phyloP scores from a whole-genome alignment of 2,113 vertebrate genomes.

The Ovibos moschatus region DNA sequence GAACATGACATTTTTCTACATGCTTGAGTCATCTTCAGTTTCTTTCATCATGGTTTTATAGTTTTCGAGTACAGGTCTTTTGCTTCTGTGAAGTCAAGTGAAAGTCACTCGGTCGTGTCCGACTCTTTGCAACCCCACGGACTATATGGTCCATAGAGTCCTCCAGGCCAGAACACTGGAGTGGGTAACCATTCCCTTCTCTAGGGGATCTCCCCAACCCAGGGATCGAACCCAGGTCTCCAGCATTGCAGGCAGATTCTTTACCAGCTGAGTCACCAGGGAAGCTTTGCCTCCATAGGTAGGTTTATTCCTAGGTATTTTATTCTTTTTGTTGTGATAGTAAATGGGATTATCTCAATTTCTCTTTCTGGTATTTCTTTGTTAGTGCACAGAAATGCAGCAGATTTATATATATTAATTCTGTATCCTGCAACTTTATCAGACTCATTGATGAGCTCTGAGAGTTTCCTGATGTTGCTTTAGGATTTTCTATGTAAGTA shows the following conservation, averaged over 20 bases:
- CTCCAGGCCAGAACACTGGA: background rate
- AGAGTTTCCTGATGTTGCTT: background rate
- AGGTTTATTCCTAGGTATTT: background rate
- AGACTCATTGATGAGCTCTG: background rate
- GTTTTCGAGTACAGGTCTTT: background rate
- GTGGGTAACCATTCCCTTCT: background rate
- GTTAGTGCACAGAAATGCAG: background rate
- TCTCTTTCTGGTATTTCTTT: background rate
- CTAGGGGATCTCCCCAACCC: background rate
- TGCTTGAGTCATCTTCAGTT: background rate
- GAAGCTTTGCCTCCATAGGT: background rate
- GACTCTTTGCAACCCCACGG: rapidly evolving
- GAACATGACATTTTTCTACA: background rate
- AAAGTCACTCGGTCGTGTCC: background rate
- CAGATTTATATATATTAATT: background rate
- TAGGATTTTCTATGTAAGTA: background rate
- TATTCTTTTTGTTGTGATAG: background rate
- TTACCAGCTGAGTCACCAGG: background rate
- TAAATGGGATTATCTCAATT: background rate
- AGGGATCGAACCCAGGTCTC: background rate
- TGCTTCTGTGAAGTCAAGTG: background rate
- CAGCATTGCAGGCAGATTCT: background rate
- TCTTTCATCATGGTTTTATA: background rate
- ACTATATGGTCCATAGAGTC: background rate
- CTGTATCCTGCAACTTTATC: background rate